A percentile compares a stretch with the other conserved stretches of the same genome.
These are phyloP conservation scores for Drosophila pseudoananassae DNA, from an alignment of 1,140 invertebrate species.

Conservation along the genomic window DNA sequence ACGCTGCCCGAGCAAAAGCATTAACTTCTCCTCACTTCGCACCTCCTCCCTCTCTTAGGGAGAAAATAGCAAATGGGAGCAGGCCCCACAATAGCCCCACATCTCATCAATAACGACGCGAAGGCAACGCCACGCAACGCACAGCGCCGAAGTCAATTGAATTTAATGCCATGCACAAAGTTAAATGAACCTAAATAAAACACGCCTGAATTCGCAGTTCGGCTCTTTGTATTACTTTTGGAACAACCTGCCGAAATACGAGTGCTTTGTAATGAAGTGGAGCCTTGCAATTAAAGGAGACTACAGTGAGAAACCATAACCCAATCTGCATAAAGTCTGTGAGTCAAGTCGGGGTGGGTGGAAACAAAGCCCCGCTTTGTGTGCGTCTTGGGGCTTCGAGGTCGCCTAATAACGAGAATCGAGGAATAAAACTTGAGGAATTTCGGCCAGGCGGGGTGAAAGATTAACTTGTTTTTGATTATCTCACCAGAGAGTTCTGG, in stretches of 20 bases:
- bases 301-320: slow-evolving; percentile 44
- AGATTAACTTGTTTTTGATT: slow-evolving; percentile 32
- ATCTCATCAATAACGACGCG: slow-evolving; percentile 33
- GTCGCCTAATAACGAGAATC: neutral
- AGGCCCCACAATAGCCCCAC: slow-evolving; percentile 16
- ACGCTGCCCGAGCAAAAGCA: slow-evolving; percentile 5
- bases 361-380: slow-evolving; percentile 45
- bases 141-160: slow-evolving; percentile 50
- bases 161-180: slow-evolving; percentile 63
- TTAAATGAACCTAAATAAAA: slow-evolving; percentile 58
- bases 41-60: neutral
- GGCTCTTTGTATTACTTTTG: slow-evolving; percentile 3
- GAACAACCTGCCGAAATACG: slow-evolving; percentile 18
- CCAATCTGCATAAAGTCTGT: slow-evolving; percentile 46
- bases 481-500: neutral
- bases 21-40: slow-evolving; percentile 8
- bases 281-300: slow-evolving; percentile 41
- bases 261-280: slow-evolving; percentile 25
- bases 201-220: slow-evolving; percentile 33
- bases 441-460: slow-evolving; percentile 21
- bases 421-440: slow-evolving; percentile 17
- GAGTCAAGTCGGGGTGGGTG: slow-evolving; percentile 4
- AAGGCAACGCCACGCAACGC: slow-evolving; percentile 30
- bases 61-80: slow-evolving; percentile 47
- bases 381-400: slow-evolving; percentile 27